Evolutionary conservation across 2,797 vertebrate genomes (phyloP).

Genomic region (Telmatherina bonti): DNA sequence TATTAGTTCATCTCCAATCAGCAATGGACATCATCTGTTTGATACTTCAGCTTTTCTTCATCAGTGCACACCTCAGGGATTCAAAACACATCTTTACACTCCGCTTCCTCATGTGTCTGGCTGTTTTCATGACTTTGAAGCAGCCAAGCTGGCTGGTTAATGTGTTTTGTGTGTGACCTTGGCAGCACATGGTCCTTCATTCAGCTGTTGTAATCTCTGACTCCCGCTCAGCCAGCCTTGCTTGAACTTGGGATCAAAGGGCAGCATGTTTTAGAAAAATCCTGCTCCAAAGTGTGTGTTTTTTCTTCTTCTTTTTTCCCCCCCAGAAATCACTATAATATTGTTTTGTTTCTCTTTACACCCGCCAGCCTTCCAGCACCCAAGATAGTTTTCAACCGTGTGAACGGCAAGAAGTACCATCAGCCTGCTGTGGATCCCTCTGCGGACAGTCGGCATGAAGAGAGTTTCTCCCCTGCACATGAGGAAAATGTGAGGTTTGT

Average conservation of each 20-base stretch:
- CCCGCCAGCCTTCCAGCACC: slow-evolving; percentile 80
- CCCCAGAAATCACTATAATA: background rate
- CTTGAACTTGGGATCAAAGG: background rate
- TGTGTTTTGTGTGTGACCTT: slow-evolving; percentile 70
- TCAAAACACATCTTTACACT: slow-evolving; percentile 10
- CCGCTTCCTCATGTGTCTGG: background rate
- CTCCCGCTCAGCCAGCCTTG: slow-evolving; percentile 20
- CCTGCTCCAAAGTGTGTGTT: background rate
- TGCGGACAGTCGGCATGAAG: slow-evolving; percentile 73
- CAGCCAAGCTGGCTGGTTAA: background rate
- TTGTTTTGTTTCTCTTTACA: background rate
- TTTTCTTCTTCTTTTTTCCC: background rate
- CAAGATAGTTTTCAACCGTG: slow-evolving; percentile 93
- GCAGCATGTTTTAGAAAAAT: background rate
- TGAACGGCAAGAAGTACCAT: slow-evolving; percentile 88
- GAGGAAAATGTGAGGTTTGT: slow-evolving; percentile 94
- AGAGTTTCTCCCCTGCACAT: slow-evolving; percentile 88
- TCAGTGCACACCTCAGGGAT: background rate
- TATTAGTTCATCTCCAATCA: background rate
- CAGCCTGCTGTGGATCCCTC: slow-evolving; percentile 76
- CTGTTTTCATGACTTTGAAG: slow-evolving; percentile 43
- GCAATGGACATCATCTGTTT: slow-evolving; percentile 18
- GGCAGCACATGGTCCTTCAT: slow-evolving; percentile 62
- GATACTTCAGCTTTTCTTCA: background rate
- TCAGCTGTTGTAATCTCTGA: slow-evolving; percentile 67